phyloP scores from a whole-genome alignment of 2,797 vertebrate genomes.

The Pterois miles region DNA sequence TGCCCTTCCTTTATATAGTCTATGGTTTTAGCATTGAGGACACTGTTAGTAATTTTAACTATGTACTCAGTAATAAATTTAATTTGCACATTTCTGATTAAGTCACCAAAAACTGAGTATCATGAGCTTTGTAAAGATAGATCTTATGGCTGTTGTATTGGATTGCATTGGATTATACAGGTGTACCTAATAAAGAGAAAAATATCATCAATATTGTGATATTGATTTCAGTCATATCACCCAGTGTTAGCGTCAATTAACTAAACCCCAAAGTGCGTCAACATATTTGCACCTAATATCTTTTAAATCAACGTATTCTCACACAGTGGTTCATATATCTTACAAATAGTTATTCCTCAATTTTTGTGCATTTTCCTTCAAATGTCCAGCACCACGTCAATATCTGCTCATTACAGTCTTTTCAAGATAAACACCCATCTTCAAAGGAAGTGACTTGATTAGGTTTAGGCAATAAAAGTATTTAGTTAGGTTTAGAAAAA shows the following conservation, averaged over 20 bases:
- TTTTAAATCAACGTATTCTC: neutral
- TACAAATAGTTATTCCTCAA: no score
- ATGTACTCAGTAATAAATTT: neutral
- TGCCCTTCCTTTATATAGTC: no score
- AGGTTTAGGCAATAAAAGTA: no score
- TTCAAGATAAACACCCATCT: no score
- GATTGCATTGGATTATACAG: neutral
- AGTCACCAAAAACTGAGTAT: neutral
- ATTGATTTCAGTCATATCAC: neutral
- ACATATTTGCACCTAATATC: neutral
- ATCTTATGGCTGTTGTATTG: neutral
- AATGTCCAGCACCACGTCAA: no score
- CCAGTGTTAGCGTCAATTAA: neutral
- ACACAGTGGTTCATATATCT: no score
- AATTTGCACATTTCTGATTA: neutral
- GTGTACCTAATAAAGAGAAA: neutral
- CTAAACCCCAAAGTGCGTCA: neutral
- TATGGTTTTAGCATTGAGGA: no score
- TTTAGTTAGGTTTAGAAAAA: no score
- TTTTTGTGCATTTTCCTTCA: no score
- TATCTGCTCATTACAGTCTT: no score
- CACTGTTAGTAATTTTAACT: no score
- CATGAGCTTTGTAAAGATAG: neutral
- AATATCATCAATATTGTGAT: neutral
- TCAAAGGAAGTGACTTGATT: no score